These are phyloP conservation scores for Callyntrura guangdongensis DNA, from an alignment of 2,888 invertebrate species.

Conservation along the genomic window DNA sequence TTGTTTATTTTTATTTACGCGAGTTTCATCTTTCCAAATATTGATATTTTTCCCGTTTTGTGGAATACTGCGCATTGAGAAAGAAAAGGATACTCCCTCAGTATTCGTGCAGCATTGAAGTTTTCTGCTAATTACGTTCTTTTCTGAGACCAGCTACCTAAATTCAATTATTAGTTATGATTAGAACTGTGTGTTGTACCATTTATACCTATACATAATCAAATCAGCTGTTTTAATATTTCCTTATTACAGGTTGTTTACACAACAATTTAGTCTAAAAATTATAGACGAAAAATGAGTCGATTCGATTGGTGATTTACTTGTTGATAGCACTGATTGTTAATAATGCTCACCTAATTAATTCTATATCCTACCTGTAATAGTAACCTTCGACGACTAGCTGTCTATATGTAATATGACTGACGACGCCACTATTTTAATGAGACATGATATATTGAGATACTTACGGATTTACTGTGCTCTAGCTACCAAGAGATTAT, in stretches of 20 bases:
- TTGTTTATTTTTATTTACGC: not conserved
- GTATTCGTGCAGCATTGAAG: not conserved
- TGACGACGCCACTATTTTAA: not conserved
- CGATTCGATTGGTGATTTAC: not conserved
- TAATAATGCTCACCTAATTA: not conserved
- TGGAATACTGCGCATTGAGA: constrained; percentile 12
- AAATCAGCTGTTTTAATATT: not conserved
- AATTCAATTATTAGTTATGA: not conserved
- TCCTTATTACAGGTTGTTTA: not conserved
- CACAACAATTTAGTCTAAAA: not conserved
- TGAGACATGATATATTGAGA: constrained; percentile 6
- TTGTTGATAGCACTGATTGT: not conserved
- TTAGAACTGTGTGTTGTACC: constrained; percentile 3
- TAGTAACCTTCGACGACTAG: constrained; percentile 17
- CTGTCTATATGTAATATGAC: not conserved
- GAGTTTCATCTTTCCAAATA: not conserved
- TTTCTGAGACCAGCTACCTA: constrained; percentile 1
- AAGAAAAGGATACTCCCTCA: too few species aligned
- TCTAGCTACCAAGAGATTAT: not conserved
- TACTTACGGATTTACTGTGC: not conserved
- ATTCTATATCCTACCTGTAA: too few species aligned
- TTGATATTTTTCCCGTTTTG: constrained; percentile 13
- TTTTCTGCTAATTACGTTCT: not conserved
- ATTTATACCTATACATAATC: not conserved
- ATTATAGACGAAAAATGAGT: not conserved